Evolutionary conservation across 2,888 invertebrate species (phyloP).

Genomic region (Melangyna quadrimaculata): DNA sequence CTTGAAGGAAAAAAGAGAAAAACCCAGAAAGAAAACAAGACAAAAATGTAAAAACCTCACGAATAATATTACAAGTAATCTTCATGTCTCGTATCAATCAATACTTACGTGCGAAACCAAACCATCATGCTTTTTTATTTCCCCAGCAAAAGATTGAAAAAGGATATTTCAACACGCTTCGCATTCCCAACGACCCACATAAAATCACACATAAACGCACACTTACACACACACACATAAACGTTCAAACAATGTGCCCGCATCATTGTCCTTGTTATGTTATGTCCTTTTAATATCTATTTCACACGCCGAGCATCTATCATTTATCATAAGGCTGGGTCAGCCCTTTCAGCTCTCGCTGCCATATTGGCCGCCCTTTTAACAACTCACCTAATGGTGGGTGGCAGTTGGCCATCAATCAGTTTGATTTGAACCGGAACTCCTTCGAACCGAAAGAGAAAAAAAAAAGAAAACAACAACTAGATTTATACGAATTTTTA

Average conservation of each 20-base stretch:
- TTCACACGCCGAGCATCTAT: constrained; percentile 65
- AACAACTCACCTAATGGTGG: constrained; percentile 58
- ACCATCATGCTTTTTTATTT: constrained; percentile 1
- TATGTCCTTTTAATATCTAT: constrained; percentile 70
- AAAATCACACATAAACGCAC: background rate
- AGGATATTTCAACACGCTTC: constrained; percentile 63
- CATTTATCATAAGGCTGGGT: constrained; percentile 63
- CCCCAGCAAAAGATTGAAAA: constrained; percentile 22
- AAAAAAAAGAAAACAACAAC: constrained; percentile 40
- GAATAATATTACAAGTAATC: constrained; percentile 63
- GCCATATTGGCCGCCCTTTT: constrained; percentile 1
- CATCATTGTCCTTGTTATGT: constrained; percentile 61
- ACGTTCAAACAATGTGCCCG: background rate
- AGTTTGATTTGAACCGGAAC: constrained; percentile 69
- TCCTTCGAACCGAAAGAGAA: constrained; percentile 43
- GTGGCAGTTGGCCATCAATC: constrained; percentile 66
- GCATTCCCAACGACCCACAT: constrained; percentile 46
- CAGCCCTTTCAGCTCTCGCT: constrained; percentile 9
- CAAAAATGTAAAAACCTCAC: constrained; percentile 35
- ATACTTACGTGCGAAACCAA: constrained; percentile 60
- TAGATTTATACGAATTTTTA: constrained; percentile 72
- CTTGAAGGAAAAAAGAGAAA: background rate
- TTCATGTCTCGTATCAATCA: constrained; percentile 69
- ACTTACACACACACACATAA: background rate
- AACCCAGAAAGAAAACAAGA: background rate